These are phyloP conservation scores for Osmoderma eremita DNA, from an alignment of 2,888 invertebrate genomes.

Conservation along the genomic window DNA sequence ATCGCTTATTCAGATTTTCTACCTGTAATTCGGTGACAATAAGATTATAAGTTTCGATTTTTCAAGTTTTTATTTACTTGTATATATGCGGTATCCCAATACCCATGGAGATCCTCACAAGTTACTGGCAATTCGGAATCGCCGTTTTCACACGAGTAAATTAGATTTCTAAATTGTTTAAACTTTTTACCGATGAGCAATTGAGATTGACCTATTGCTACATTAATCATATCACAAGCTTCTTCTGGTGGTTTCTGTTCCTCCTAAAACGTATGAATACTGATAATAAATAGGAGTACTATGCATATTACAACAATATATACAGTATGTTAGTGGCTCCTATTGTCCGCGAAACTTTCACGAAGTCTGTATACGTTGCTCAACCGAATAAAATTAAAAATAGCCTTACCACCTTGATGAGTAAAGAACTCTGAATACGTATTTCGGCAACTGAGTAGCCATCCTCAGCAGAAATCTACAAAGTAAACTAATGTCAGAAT, in stretches of 20 bases:
- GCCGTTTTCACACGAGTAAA: slow-evolving; percentile 59
- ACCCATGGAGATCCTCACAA: slow-evolving; percentile 81
- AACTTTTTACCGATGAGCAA: slow-evolving; percentile 81
- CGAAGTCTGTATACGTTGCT: too few species aligned
- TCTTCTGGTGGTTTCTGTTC: slow-evolving; percentile 64
- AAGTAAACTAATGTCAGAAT: too few species aligned
- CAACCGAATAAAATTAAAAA: too few species aligned
- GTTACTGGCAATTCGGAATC: slow-evolving; percentile 68
- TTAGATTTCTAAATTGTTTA: slow-evolving; percentile 76
- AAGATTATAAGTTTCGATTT: background rate
- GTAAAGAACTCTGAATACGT: too few species aligned
- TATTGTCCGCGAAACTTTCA: too few species aligned
- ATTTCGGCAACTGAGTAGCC: too few species aligned
- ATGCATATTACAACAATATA: too few species aligned
- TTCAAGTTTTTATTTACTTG: slow-evolving; percentile 66
- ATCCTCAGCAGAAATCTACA: too few species aligned
- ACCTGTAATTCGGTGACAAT: slow-evolving; percentile 61
- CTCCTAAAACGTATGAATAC: slow-evolving; percentile 44
- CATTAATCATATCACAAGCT: slow-evolving; percentile 70
- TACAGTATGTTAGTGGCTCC: too few species aligned
- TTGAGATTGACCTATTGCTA: slow-evolving; percentile 81
- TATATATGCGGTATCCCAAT: slow-evolving; percentile 88
- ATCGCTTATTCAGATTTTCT: slow-evolving; percentile 72
- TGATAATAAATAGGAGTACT: background rate
- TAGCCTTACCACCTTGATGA: too few species aligned